phyloP scores from a whole-genome alignment of 2,888 invertebrate species.

The Orthonevra nobilis region DNA sequence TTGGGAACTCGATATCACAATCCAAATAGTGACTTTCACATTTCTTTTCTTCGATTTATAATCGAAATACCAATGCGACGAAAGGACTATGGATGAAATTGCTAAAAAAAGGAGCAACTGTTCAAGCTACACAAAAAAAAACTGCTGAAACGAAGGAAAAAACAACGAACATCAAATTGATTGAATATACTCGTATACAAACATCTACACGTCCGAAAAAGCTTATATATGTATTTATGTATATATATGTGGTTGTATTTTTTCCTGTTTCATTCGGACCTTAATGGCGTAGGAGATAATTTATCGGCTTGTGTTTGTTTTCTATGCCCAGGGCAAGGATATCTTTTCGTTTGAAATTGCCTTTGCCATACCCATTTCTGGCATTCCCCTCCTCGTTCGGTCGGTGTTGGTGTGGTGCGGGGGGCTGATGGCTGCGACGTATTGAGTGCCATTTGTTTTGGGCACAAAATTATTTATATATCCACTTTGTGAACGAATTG shows the following conservation, averaged over 20 bases:
- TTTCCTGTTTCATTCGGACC: constrained; percentile 45
- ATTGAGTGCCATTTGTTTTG: constrained; percentile 68
- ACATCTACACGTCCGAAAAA: neutral
- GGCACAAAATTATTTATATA: constrained; percentile 62
- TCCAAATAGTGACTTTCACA: constrained; percentile 52
- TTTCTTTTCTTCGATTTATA: constrained; percentile 65
- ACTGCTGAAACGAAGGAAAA: neutral
- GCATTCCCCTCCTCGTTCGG: constrained; percentile 13
- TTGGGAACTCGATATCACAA: constrained; percentile 61
- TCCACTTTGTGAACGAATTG: constrained; percentile 67
- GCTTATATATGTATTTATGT: neutral
- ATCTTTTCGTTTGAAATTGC: constrained; percentile 23
- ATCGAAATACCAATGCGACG: constrained; percentile 55
- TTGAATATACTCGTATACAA: constrained; percentile 17
- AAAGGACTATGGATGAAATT: constrained; percentile 46
- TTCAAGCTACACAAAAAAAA: neutral
- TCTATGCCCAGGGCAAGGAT: constrained; percentile 64
- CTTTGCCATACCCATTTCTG: constrained; percentile 51
- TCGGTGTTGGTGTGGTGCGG: too few species aligned
- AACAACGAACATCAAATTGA: constrained; percentile 28
- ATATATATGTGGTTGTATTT: constrained; percentile 9
- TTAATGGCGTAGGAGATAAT: constrained; percentile 66
- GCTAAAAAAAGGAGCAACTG: constrained; percentile 55
- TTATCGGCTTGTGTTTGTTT: constrained; percentile 60
- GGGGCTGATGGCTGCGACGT: constrained; percentile 43